Evolutionary conservation across 1,140 invertebrate species (phyloP).

Genomic region (Drosophila melanogaster): Release_6_plus_ISO1_MT NT_033777.3:22277001-22277500

Average conservation of each 20-base stretch:
- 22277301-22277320: constrained; percentile 24
- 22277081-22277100: constrained; percentile 26
- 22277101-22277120: constrained; percentile 2
- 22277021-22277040: constrained; percentile 77
- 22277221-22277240: too few species aligned
- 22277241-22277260: too few species aligned
- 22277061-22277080: constrained; percentile 15
- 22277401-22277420: constrained; percentile 75
- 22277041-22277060: constrained; percentile 50
- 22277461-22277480: constrained; percentile 23
- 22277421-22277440: constrained; percentile 53
- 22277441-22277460: constrained; percentile 2
- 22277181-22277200: too few species aligned
- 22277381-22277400: constrained; percentile 49
- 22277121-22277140: background rate
- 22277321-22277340: constrained; percentile 23
- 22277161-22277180: too few species aligned
- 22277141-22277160: too few species aligned
- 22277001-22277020: constrained; percentile 66
- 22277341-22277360: constrained; percentile 35
- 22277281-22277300: background rate
- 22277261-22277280: background rate
- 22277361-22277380: constrained; percentile 42
- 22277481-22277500: constrained; percentile 16
- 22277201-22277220: too few species aligned